Percentiles rank a stretch among this genome's conserved stretches.
These are phyloP conservation scores for Argyresthia albistria DNA, from an alignment of 2,888 invertebrate species.

Conservation along the genomic window DNA sequence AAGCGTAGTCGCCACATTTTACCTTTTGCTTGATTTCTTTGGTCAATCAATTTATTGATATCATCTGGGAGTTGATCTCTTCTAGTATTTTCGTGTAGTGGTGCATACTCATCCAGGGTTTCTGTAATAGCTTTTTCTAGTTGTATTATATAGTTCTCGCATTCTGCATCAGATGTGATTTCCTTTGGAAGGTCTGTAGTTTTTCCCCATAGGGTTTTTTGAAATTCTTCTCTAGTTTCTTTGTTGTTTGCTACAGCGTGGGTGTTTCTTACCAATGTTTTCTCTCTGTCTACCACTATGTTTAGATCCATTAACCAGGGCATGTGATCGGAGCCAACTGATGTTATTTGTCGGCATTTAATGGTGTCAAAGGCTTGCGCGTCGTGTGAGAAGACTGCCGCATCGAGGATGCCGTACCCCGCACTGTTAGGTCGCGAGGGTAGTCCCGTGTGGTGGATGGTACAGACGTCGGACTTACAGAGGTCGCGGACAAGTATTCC, in stretches of 20 bases:
- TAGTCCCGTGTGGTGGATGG: neutral
- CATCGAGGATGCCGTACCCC: neutral
- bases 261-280: too few species aligned
- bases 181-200: neutral
- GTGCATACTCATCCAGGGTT: too few species aligned
- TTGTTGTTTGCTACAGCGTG: too few species aligned
- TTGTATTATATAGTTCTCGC: neutral
- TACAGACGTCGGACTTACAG: too few species aligned
- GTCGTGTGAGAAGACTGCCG: neutral
- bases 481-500: too few species aligned
- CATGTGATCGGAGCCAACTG: too few species aligned
- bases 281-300: too few species aligned
- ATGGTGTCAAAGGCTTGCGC: too few species aligned
- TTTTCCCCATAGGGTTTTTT: neutral
- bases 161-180: neutral
- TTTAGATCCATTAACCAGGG: too few species aligned
- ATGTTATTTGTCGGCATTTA: too few species aligned
- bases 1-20: too few species aligned
- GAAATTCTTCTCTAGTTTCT: too few species aligned
- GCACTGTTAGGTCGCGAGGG: neutral
- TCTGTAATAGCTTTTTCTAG: conserved; percentile 1
- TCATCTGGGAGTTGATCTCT: conserved; percentile 2
- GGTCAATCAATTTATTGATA: neutral
- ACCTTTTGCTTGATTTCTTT: conserved; percentile 1
- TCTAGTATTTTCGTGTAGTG: neutral